These are phyloP conservation scores for Equus przewalskii DNA, from an alignment of 2,113 vertebrate genomes.

Conservation along the genomic window DNA sequence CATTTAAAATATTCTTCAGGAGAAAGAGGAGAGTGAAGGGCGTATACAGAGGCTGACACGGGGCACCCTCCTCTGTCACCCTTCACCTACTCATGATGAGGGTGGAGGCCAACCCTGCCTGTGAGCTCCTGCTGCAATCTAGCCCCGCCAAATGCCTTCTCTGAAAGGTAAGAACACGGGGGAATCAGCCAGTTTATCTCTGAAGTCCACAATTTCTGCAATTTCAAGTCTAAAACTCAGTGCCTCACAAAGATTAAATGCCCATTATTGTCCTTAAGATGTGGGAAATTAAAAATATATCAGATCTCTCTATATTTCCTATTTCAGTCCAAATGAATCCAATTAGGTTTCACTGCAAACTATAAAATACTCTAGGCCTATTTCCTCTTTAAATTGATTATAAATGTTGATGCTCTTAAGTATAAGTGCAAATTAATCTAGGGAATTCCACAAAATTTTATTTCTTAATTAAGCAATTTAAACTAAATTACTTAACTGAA, in stretches of 20 bases:
- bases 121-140: not conserved
- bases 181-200: conserved; percentile 29
- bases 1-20: not conserved
- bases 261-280: conserved; percentile 71
- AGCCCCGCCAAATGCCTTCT: not conserved
- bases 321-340: conserved; percentile 78
- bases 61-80: not conserved
- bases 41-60: not conserved
- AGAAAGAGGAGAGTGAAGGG: not conserved
- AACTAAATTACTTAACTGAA: conserved; percentile 81
- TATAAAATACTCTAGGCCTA: conserved; percentile 79
- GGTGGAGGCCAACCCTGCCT: accelerated
- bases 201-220: conserved; percentile 26
- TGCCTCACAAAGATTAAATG: conserved; percentile 74
- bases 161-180: not conserved
- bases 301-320: conserved; percentile 75
- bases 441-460: conserved; percentile 80
- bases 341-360: conserved; percentile 80
- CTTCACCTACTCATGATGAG: not conserved
- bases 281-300: conserved; percentile 82
- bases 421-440: conserved; percentile 82
- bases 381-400: conserved; percentile 83
- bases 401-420: conserved; percentile 84
- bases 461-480: conserved; percentile 84
- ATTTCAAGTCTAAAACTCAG: conserved; percentile 75